Evolutionary conservation across 1,140 invertebrate genomes (phyloP).

Genomic region (Drosophila malerkotliana): DNA sequence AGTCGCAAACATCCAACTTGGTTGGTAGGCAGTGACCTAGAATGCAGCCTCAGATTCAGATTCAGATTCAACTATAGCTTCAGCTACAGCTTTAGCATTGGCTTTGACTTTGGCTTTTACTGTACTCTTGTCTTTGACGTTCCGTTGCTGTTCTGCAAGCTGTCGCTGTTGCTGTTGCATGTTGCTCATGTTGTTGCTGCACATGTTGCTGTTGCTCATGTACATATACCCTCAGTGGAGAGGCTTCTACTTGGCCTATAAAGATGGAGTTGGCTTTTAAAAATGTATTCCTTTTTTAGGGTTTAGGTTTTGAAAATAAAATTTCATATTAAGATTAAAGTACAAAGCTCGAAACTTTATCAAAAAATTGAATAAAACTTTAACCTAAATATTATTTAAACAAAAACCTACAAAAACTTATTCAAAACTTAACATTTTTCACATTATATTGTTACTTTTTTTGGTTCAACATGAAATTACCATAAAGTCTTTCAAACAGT

Average conservation of each 20-base stretch:
- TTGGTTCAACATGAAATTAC: not conserved
- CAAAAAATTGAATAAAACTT: no score
- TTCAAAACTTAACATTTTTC: not conserved
- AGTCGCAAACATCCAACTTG: constrained; percentile 9
- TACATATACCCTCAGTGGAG: constrained; percentile 5
- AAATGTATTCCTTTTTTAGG: no score
- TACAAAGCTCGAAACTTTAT: no score
- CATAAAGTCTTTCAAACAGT: not conserved
- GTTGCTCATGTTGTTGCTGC: constrained; percentile 26
- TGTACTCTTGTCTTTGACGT: constrained; percentile 50
- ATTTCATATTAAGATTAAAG: no score
- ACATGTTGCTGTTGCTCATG: constrained; percentile 18
- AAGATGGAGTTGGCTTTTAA: no score
- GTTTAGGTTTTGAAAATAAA: no score
- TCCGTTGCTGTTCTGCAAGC: constrained; percentile 59
- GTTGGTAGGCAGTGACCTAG: constrained; percentile 75
- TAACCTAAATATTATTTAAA: not conserved
- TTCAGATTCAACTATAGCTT: constrained; percentile 41
- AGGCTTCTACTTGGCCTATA: not conserved
- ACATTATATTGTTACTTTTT: not conserved
- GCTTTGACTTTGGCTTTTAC: constrained; percentile 53
- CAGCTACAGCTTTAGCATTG: constrained; percentile 25
- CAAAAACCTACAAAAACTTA: not conserved
- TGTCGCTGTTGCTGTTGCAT: constrained; percentile 30
- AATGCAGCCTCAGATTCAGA: constrained; percentile 55